A percentile compares a stretch with the other conserved stretches of the same genome.
These are phyloP conservation scores for Alosa alosa DNA, from an alignment of 2,113 vertebrate species.

Conservation along the genomic window DNA sequence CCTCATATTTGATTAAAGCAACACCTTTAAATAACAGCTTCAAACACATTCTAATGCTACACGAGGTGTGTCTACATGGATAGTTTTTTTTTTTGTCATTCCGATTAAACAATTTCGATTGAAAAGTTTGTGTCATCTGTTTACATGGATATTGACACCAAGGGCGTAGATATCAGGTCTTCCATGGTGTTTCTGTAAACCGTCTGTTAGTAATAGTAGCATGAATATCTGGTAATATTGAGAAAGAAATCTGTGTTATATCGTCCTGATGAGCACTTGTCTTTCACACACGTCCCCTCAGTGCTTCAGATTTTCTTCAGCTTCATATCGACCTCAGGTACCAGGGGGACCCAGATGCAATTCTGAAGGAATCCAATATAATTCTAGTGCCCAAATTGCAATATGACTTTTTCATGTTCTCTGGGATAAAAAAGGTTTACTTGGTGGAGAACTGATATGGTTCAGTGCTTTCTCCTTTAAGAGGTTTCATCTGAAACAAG, in stretches of 20 bases:
- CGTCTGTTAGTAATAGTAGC: not conserved
- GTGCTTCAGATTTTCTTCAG: not conserved
- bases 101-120: no score
- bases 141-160: no score
- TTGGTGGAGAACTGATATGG: not conserved
- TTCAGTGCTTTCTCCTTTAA: conserved; percentile 14
- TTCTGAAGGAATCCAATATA: not conserved
- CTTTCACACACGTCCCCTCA: no score
- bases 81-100: no score
- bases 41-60: no score
- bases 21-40: no score
- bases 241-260: not conserved
- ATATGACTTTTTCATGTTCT: not conserved
- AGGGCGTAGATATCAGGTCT: not conserved
- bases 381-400: not conserved
- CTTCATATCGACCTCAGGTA: not conserved
- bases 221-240: not conserved
- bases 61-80: no score
- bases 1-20: not conserved
- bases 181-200: not conserved
- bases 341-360: not conserved
- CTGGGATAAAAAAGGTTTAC: not conserved
- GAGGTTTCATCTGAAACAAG: conserved; percentile 24
- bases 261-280: not conserved
- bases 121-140: no score